Evolutionary conservation across 1,140 invertebrate genomes (phyloP).

Genomic region (Diploscapter pachys): DNA sequence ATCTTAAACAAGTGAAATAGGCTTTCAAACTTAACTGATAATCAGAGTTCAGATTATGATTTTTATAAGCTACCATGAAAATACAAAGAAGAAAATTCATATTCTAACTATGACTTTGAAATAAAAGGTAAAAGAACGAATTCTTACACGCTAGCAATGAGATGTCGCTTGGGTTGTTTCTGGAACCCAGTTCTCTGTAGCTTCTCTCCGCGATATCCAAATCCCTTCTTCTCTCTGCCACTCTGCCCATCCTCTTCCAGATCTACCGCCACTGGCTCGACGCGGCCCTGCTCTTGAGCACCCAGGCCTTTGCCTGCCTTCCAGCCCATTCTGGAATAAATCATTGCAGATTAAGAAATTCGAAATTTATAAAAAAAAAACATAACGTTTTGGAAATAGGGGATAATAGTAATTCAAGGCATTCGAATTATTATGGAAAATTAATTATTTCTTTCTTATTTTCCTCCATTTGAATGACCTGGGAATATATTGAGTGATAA

Average conservation of each 20-base stretch:
- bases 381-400: neutral
- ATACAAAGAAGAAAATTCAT: neutral
- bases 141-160: constrained; percentile 25
- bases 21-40: too few relatives aligned
- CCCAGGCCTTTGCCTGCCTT: constrained; percentile 65
- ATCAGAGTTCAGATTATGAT: too few relatives aligned
- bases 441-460: neutral
- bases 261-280: constrained; percentile 29
- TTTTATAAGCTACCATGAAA: too few relatives aligned
- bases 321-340: constrained; percentile 67
- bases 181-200: constrained; percentile 27
- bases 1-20: neutral
- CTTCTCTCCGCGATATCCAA: constrained; percentile 37
- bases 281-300: constrained; percentile 41
- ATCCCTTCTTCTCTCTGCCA: constrained; percentile 20
- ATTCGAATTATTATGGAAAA: neutral
- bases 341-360: constrained; percentile 39
- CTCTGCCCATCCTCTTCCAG: constrained; percentile 31
- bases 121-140: neutral
- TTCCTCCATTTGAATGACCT: neutral
- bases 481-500: too few relatives aligned
- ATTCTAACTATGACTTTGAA: neutral
- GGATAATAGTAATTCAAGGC: neutral
- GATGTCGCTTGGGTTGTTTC: constrained; percentile 13
- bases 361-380: neutral